Evolutionary conservation across 2,888 invertebrate species (phyloP).

Genomic region (Epistrophe grossulariae): DNA sequence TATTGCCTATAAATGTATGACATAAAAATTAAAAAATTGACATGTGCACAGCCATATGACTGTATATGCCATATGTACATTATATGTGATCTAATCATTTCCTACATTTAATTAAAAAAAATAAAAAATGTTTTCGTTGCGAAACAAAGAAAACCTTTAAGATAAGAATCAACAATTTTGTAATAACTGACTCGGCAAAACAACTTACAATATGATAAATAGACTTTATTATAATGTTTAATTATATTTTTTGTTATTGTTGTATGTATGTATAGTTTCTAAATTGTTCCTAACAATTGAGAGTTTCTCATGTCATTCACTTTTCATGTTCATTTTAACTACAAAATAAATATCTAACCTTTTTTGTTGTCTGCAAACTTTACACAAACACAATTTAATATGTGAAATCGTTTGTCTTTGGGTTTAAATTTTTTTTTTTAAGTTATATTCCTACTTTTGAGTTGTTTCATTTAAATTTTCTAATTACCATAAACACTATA

Average conservation of each 20-base stretch:
- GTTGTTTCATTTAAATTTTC: constrained; percentile 70
- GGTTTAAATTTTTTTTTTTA: constrained; percentile 11
- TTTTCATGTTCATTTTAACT: constrained; percentile 39
- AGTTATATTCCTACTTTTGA: constrained; percentile 35
- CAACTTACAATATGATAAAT: constrained; percentile 35
- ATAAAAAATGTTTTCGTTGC: constrained; percentile 1
- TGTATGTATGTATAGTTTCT: not conserved
- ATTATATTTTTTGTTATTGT: not conserved
- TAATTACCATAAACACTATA: constrained; percentile 64
- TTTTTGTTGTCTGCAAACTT: constrained; percentile 19
- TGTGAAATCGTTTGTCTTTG: constrained; percentile 53
- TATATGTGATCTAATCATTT: constrained; percentile 9
- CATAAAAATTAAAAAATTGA: not conserved
- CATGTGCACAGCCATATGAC: not conserved
- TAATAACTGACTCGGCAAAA: constrained; percentile 29
- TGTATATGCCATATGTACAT: not conserved
- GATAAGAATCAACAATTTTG: constrained; percentile 38
- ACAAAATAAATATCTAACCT: constrained; percentile 26
- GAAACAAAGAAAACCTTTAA: constrained; percentile 17
- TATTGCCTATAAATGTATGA: not conserved
- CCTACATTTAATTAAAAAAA: not conserved
- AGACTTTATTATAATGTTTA: constrained; percentile 36
- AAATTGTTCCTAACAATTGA: constrained; percentile 45
- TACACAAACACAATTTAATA: constrained; percentile 21
- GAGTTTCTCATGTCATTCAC: constrained; percentile 65